These are phyloP conservation scores for Melanostoma mellinum DNA, from an alignment of 2,888 invertebrate species.

Conservation along the genomic window DNA sequence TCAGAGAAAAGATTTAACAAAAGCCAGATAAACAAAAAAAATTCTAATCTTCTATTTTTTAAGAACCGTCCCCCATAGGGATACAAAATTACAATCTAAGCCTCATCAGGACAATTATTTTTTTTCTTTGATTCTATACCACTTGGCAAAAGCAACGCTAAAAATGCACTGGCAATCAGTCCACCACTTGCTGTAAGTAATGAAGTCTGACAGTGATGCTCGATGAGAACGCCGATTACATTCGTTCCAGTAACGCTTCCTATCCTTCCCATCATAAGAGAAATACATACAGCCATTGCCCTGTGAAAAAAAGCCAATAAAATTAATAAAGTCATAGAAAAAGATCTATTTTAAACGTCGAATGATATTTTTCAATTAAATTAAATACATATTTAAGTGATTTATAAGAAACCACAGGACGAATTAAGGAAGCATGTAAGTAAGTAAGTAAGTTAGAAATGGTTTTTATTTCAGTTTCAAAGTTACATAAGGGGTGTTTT, in stretches of 20 bases:
- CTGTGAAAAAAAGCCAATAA: slow-evolving; percentile 75
- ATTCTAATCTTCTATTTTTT: too few species aligned
- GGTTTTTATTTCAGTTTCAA: too few species aligned
- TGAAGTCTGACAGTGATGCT: slow-evolving; percentile 70
- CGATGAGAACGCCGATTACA: slow-evolving; percentile 73
- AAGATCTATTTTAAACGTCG: background rate
- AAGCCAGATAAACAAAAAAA: too few species aligned
- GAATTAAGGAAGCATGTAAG: too few species aligned
- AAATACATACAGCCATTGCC: slow-evolving; percentile 75
- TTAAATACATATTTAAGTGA: too few species aligned
- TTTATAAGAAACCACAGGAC: too few species aligned
- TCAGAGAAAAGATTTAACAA: too few species aligned
- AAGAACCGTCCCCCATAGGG: too few species aligned
- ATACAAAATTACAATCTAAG: background rate
- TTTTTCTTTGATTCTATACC: slow-evolving; percentile 30
- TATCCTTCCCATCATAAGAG: slow-evolving; percentile 74
- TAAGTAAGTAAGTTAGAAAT: too few species aligned
- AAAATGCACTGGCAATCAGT: slow-evolving; percentile 61
- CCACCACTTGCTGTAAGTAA: slow-evolving; percentile 66
- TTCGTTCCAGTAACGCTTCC: slow-evolving; percentile 74
- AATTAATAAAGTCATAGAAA: too few species aligned
- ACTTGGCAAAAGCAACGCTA: slow-evolving; percentile 69
- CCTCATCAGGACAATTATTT: background rate
- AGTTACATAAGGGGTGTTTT: too few species aligned
- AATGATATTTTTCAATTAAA: too few species aligned